Percentiles rank a stretch among this genome's conserved stretches.
phyloP scores from a whole-genome alignment of 1,140 invertebrate species.

The Lethrus apterus region DNA sequence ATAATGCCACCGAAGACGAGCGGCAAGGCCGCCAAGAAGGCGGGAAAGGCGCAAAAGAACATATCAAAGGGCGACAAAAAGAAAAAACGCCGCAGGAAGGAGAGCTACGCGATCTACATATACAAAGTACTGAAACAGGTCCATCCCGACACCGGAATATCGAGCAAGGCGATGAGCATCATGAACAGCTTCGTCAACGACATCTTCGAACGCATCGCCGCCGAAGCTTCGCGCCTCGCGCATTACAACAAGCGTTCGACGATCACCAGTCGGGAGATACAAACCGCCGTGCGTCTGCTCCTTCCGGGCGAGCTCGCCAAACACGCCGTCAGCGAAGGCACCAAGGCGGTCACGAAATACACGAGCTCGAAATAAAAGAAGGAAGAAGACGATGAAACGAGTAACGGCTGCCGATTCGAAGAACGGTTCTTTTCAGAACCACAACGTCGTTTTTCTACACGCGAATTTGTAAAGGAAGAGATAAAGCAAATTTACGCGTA shows the following conservation, averaged over 20 bases:
- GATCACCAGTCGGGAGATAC: conserved; percentile 49
- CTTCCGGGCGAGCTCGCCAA: conserved; percentile 54
- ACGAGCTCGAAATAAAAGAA: conserved; percentile 46
- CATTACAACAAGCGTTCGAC: conserved; percentile 65
- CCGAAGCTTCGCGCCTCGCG: conserved; percentile 59
- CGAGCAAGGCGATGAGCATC: conserved; percentile 53
- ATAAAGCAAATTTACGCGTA: too few relatives aligned
- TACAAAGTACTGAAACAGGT: conserved; percentile 65
- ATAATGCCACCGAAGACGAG: conserved; percentile 45
- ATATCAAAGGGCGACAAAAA: conserved; percentile 50
- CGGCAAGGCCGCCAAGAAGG: conserved; percentile 47
- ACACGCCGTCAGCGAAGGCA: conserved; percentile 50
- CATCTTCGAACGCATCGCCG: conserved; percentile 62
- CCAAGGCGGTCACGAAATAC: conserved; percentile 54
- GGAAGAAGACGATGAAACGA: too few relatives aligned
- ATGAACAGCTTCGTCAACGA: conserved; percentile 50
- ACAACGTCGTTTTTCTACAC: too few relatives aligned
- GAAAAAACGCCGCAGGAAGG: conserved; percentile 51
- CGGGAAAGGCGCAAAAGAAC: conserved; percentile 50
- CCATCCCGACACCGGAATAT: conserved; percentile 61
- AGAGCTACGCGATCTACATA: conserved; percentile 63
- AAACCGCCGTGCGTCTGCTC: conserved; percentile 48
- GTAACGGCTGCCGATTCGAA: not conserved
- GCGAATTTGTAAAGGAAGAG: too few relatives aligned
- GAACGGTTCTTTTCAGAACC: conserved; percentile 25